Conservation (phyloP, 2,113 vertebrate genomes). For the Poeciliopsis occidentalis region DNA sequence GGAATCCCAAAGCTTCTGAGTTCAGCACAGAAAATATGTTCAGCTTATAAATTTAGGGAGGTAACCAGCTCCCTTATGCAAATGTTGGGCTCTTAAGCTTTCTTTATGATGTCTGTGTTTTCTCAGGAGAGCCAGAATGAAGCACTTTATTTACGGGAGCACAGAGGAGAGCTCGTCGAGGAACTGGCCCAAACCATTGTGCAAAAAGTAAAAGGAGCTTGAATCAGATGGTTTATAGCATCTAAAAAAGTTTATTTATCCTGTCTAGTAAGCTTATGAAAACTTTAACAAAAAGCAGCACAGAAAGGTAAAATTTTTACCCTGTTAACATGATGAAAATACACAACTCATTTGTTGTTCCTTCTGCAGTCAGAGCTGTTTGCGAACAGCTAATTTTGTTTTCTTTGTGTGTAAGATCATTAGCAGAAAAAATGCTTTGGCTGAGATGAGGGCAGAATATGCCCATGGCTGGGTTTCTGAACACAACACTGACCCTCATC, state of each 20-base stretch:
- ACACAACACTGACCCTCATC: conserved; percentile 55
- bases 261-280: neutral
- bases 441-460: conserved; percentile 75
- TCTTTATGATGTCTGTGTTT: conserved; percentile 19
- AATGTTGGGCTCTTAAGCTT: neutral
- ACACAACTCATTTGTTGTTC: neutral
- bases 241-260: neutral
- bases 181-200: conserved; percentile 92
- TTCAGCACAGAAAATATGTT: conserved; percentile 12
- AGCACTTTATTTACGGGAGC: conserved; percentile 88
- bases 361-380: neutral
- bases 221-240: neutral
- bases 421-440: conserved; percentile 82
- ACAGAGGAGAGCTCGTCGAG: conserved; percentile 90
- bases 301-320: neutral
- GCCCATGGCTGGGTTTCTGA: conserved; percentile 74
- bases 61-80: conserved; percentile 28
- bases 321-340: neutral
- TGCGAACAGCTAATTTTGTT: conserved; percentile 13
- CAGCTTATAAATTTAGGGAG: conserved; percentile 13
- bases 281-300: neutral
- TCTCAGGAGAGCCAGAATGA: conserved; percentile 90
- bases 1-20: conserved; percentile 27
- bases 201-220: conserved; percentile 84
- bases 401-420: conserved; percentile 82